Conservation (phyloP, 2,888 invertebrate species). For the Clunio marinus region DNA sequence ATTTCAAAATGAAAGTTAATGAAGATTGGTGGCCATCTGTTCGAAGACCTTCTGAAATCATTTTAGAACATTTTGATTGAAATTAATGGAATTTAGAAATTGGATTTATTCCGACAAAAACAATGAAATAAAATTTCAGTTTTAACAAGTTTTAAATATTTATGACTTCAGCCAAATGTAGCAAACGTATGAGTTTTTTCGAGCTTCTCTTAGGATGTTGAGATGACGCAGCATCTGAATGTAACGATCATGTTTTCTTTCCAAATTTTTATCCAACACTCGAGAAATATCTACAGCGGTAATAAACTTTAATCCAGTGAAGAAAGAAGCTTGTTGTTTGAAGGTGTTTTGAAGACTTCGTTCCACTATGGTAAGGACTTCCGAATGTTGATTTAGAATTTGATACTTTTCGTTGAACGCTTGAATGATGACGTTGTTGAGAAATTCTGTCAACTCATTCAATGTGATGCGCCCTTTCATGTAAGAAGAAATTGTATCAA, state of each 20-base stretch:
- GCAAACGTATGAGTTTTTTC: slow-evolving; percentile 44
- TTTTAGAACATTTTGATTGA: slow-evolving; percentile 3
- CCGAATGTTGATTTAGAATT: not conserved
- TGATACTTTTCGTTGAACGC: not conserved
- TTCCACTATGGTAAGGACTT: not conserved
- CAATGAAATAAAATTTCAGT: too few relatives aligned
- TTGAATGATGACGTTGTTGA: not conserved
- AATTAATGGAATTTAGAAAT: too few relatives aligned
- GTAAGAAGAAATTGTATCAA: not conserved
- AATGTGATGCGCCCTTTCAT: not conserved
- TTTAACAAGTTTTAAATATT: too few relatives aligned
- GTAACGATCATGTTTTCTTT: slow-evolving; percentile 44
- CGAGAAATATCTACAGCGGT: slow-evolving; percentile 45
- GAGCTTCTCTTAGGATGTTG: slow-evolving; percentile 44
- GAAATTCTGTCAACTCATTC: not conserved
- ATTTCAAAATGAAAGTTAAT: not conserved
- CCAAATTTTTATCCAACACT: slow-evolving; percentile 42
- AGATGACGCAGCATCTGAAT: slow-evolving; percentile 45
- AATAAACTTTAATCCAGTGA: slow-evolving; percentile 43
- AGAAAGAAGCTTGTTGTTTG: not conserved
- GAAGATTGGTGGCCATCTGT: slow-evolving; percentile 5
- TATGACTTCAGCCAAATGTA: slow-evolving; percentile 46
- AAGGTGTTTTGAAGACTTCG: not conserved
- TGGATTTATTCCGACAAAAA: too few relatives aligned
- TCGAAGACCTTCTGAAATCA: slow-evolving; percentile 17